These are phyloP conservation scores for Lithodes maja DNA, from an alignment of 2,888 invertebrate genomes.

Conservation along the genomic window DNA sequence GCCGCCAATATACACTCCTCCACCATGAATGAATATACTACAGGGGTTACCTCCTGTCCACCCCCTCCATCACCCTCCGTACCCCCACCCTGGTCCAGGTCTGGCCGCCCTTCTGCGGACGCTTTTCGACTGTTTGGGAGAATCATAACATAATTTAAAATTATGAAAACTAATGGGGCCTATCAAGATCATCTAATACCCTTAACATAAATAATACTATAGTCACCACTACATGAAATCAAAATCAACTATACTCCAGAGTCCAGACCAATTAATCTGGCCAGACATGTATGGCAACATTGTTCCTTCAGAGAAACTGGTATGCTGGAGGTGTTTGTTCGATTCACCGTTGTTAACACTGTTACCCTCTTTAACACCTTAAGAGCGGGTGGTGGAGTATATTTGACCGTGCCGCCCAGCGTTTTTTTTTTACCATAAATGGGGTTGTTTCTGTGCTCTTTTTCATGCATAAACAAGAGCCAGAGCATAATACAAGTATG, in stretches of 20 bases:
- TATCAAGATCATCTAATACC: not conserved
- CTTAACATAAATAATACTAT: not conserved
- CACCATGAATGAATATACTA: constrained; percentile 88
- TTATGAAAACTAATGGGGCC: too few species aligned
- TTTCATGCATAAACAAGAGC: too few species aligned
- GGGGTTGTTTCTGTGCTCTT: too few species aligned
- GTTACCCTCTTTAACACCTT: too few species aligned
- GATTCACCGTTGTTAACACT: too few species aligned
- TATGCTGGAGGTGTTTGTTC: too few species aligned
- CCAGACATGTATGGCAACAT: too few species aligned
- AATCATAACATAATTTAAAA: not conserved
- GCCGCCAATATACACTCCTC: constrained; percentile 96
- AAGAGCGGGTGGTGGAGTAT: too few species aligned
- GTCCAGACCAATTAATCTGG: not conserved
- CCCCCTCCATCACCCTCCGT: constrained; percentile 64
- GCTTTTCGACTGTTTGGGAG: constrained; percentile 81
- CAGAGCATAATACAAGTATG: too few species aligned
- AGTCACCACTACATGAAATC: not conserved
- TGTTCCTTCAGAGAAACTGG: too few species aligned
- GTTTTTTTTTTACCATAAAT: too few species aligned
- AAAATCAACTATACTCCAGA: not conserved
- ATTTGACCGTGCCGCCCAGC: too few species aligned
- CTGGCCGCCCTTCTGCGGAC: constrained; percentile 86
- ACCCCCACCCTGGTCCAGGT: constrained; percentile 72
- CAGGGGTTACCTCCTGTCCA: constrained; percentile 72